These are phyloP conservation scores for Crypturellus undulatus DNA, from an alignment of 2,113 vertebrate genomes.

Conservation along the genomic window DNA sequence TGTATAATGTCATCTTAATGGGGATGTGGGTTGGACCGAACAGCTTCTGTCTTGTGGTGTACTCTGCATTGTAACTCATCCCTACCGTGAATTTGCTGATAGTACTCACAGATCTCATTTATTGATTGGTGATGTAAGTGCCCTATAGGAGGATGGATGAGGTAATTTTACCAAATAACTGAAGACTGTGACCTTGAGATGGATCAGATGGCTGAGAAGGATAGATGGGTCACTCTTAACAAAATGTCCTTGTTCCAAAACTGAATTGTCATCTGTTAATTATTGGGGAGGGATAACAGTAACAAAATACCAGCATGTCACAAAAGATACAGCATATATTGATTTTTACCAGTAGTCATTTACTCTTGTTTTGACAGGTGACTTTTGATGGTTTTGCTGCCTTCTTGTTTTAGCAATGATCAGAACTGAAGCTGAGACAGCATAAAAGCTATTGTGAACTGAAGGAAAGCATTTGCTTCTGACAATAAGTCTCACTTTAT, in stretches of 20 bases:
- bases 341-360: background rate
- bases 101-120: slow-evolving; percentile 48
- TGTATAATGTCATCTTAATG: slow-evolving; percentile 18
- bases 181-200: slow-evolving; percentile 80
- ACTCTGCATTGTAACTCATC: slow-evolving; percentile 67
- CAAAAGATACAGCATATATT: background rate
- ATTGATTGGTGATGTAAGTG: slow-evolving; percentile 81
- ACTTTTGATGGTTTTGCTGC: slow-evolving; percentile 2
- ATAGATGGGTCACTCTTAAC: slow-evolving; percentile 49
- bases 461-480: background rate
- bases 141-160: slow-evolving; percentile 77
- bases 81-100: slow-evolving; percentile 54
- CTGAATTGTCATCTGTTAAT: slow-evolving; percentile 37
- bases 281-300: slow-evolving; percentile 15
- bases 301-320: background rate
- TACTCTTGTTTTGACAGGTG: slow-evolving; percentile 1
- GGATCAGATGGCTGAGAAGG: slow-evolving; percentile 52
- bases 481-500: background rate
- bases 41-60: slow-evolving; percentile 35
- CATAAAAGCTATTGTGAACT: background rate
- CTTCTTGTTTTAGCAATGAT: slow-evolving; percentile 20
- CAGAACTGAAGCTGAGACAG: background rate
- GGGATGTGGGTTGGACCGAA: slow-evolving; percentile 21
- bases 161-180: slow-evolving; percentile 78
- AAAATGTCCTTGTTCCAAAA: slow-evolving; percentile 68